phyloP scores from a whole-genome alignment of 2,113 vertebrate species.

The Agapornis roseicollis region DNA sequence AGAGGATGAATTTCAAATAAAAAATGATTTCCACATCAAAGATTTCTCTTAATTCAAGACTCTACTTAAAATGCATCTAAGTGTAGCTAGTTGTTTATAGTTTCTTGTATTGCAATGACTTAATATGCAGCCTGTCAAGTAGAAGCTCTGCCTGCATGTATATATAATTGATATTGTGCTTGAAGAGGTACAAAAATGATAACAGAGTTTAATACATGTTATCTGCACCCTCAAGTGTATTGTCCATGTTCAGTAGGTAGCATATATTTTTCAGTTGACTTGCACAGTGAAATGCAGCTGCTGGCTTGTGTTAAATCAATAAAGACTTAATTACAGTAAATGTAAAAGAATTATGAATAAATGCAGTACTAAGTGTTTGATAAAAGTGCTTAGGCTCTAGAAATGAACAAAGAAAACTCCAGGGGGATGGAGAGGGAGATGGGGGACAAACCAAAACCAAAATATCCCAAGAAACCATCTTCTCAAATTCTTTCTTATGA shows the following conservation, averaged over 20 bases:
- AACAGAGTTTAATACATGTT: neutral
- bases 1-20: constrained; percentile 12
- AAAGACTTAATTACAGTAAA: constrained; percentile 35
- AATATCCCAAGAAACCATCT: neutral
- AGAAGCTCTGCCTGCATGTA: neutral
- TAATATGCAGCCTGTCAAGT: neutral
- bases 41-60: neutral
- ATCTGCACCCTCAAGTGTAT: neutral
- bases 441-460: neutral
- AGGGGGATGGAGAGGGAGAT: rapidly evolving
- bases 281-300: constrained; percentile 14
- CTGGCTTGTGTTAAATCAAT: neutral
- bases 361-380: neutral
- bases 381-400: neutral
- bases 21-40: constrained; percentile 55
- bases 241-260: neutral
- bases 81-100: neutral
- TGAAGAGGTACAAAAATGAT: constrained; percentile 3
- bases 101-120: neutral
- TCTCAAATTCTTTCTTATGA: neutral
- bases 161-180: neutral
- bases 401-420: neutral
- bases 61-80: constrained; percentile 12
- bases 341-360: constrained; percentile 5
- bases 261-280: neutral